Percentiles rank a stretch among this genome's conserved stretches.
phyloP scores from a whole-genome alignment of 1,140 invertebrate species.

The Zaprionus capensis region DNA sequence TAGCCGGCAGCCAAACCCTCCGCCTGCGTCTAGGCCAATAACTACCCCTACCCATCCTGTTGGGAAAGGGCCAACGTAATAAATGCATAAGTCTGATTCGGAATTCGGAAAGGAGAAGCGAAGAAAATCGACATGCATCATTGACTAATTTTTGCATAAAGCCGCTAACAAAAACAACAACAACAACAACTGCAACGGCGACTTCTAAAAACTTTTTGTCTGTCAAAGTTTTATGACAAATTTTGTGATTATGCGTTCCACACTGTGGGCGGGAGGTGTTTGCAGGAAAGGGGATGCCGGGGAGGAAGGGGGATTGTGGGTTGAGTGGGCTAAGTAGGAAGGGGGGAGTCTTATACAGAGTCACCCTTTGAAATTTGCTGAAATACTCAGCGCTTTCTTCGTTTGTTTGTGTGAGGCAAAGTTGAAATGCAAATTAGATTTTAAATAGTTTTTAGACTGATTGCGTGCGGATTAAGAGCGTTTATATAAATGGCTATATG shows the following conservation, averaged over 20 bases:
- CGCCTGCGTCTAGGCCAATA: background rate
- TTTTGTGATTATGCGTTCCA: conserved; percentile 67
- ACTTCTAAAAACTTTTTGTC: conserved; percentile 52
- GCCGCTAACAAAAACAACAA: conserved; percentile 28
- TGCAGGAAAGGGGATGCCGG: too few species aligned
- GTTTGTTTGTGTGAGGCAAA: conserved; percentile 38
- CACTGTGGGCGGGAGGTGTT: background rate
- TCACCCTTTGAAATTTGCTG: conserved; percentile 21
- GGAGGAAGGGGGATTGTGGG: background rate
- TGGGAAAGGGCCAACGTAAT: conserved; percentile 31
- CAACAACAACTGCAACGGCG: conserved; percentile 18
- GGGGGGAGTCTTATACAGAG: too few species aligned
- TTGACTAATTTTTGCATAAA: conserved; percentile 48
- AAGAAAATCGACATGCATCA: conserved; percentile 52
- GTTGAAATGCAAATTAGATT: conserved; percentile 76
- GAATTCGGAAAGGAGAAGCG: conserved; percentile 18
- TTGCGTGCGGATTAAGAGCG: conserved; percentile 40
- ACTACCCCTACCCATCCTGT: background rate
- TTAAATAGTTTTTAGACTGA: conserved; percentile 76
- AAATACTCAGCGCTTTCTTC: conserved; percentile 60
- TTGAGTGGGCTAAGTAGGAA: background rate
- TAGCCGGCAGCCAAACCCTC: background rate
- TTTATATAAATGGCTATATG: background rate
- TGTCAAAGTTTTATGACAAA: conserved; percentile 78
- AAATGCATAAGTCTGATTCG: conserved; percentile 39